Conservation (phyloP, 2,113 vertebrate genomes). For the Raphicerus campestris region DNA sequence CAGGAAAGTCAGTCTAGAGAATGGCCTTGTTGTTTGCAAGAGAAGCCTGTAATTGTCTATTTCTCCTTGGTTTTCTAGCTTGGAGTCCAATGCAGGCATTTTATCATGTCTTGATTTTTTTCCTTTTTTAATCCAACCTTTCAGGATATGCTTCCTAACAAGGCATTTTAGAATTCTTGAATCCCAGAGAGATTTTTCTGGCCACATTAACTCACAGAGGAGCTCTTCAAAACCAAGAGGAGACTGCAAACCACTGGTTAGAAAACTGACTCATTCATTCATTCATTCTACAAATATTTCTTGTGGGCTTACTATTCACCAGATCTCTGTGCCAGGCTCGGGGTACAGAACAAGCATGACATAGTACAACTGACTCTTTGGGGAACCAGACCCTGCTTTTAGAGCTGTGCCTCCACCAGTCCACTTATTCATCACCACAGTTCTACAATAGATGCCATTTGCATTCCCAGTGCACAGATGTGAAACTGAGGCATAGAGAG, state of each 20-base stretch:
- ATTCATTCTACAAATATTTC: constrained; percentile 18
- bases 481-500: background rate
- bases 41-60: background rate
- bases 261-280: constrained; percentile 22
- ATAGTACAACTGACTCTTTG: background rate
- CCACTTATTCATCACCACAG: background rate
- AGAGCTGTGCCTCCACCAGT: background rate
- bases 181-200: constrained; percentile 51
- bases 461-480: background rate
- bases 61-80: constrained; percentile 27
- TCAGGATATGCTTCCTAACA: constrained; percentile 8
- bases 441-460: background rate
- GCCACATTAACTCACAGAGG: constrained; percentile 24
- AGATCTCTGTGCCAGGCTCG: background rate
- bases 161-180: constrained; percentile 49
- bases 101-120: constrained; percentile 22
- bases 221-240: constrained; percentile 29
- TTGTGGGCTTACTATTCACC: background rate
- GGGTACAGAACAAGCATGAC: background rate
- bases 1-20: background rate
- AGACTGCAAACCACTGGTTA: background rate
- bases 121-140: constrained; percentile 22
- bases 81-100: background rate
- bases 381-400: background rate
- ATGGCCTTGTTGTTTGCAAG: constrained; percentile 5